Evolutionary conservation across 2,113 vertebrate species (phyloP).

Genomic region (Scortum barcoo): DNA sequence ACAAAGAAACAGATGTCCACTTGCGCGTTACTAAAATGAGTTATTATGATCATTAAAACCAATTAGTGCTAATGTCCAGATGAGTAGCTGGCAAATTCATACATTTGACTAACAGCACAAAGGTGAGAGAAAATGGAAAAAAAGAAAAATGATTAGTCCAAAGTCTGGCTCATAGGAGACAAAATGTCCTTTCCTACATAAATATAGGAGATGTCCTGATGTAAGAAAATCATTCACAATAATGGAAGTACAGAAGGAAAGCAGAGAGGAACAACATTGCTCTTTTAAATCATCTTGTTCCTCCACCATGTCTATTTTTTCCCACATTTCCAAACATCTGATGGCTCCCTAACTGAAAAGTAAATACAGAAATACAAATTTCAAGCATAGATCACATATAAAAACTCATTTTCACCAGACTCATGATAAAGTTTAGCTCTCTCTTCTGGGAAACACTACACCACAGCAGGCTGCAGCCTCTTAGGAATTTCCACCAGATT

Average conservation of each 20-base stretch:
- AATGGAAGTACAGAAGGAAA: background rate
- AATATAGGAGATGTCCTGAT: background rate
- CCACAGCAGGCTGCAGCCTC: no score
- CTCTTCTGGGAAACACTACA: no score
- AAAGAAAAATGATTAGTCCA: background rate
- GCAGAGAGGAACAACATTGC: background rate
- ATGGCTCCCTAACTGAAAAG: background rate
- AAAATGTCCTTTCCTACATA: no score
- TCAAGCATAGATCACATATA: no score
- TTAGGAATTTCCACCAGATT: no score
- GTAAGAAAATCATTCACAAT: background rate
- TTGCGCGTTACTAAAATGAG: constrained; percentile 24
- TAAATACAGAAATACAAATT: no score
- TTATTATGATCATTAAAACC: constrained; percentile 54
- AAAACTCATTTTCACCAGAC: no score
- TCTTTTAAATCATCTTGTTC: background rate
- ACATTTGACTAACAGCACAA: constrained; percentile 3
- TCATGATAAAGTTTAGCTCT: no score
- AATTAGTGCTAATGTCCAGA: constrained; percentile 51
- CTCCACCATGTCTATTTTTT: background rate
- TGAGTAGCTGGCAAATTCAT: constrained; percentile 27
- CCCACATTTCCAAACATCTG: background rate
- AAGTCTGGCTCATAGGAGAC: background rate
- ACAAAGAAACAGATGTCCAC: constrained; percentile 44
- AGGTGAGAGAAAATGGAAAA: constrained; percentile 36